Base-by-base conservation (phyloP, 2,888 invertebrate species). In the Augiades crinisus region DNA sequence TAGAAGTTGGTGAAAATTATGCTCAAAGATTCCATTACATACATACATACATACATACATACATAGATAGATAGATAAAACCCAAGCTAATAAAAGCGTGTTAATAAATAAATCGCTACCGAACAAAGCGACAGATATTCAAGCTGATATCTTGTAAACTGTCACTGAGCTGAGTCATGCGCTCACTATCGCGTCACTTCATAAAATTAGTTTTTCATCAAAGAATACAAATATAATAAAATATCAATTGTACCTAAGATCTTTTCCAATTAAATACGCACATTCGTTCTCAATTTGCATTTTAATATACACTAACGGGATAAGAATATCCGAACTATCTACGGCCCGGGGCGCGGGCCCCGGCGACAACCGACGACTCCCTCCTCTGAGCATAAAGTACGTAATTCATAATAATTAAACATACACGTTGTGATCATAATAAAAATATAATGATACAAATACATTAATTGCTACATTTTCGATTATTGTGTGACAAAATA, bases 191-290 rank as follows among this genome's bases (percentile, higher is more conserved):
- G n/a, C n/a, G n/a, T n/a, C n/a, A n/a, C n/a, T n/a, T n/a, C n/a
- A n/a, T n/a, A n/a, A n/a, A n/a, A n/a, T n/a, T n/a, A n/a, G n/a
- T n/a, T n/a, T n/a, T n/a, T n/a, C n/a, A n/a, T n/a, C n/a, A n/a
- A n/a, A n/a, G n/a, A n/a, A n/a, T n/a, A n/a, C n/a, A n/a, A 87
- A 81, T 83, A 86, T 84, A 84, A 86, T 88, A 87, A 87, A 87
- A 87, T 87, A 87, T 87, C 86, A 87, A 87, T 89, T 88, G 86
- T 87, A 87, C 85, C 88, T 88, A 87, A 88, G 88, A 88, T 88
- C 85, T 85, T 82, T 86, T 84, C 83, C 81, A 80, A 70, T 79
- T 80, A 76, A 82, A 82, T 80, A 84, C 79, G 82, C 80, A 82
- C 81, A 79, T 78, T 75, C 79, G 70, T 78, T 79, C 75, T 72